phyloP scores from a whole-genome alignment of 2,888 invertebrate genomes.

The Scelioninae gen. 1 region DNA sequence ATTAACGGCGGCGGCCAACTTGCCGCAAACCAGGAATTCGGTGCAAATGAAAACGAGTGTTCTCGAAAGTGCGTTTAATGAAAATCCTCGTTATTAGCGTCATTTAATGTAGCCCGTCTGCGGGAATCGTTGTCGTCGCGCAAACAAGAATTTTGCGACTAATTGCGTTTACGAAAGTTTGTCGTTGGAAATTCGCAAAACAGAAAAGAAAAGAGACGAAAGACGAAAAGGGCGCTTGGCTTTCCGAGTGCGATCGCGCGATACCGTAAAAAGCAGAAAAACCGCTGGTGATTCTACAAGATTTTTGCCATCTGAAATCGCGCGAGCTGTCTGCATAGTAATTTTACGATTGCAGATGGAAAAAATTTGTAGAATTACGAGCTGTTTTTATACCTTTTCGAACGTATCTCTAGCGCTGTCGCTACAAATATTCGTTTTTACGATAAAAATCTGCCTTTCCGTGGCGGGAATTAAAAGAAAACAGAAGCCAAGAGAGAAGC shows the following conservation, averaged over 20 bases:
- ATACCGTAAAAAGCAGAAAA: slow-evolving; percentile 44
- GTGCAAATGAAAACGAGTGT: slow-evolving; percentile 46
- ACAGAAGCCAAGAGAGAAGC: neutral
- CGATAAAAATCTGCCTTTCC: slow-evolving; percentile 6
- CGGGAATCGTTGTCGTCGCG: slow-evolving; percentile 10
- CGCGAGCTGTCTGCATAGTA: slow-evolving; percentile 49
- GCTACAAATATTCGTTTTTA: slow-evolving; percentile 29
- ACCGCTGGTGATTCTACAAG: slow-evolving; percentile 15
- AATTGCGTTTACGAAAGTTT: slow-evolving; percentile 37
- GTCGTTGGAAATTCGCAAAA: slow-evolving; percentile 32
- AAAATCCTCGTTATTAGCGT: slow-evolving; percentile 42
- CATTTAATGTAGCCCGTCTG: slow-evolving; percentile 23
- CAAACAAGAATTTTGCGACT: slow-evolving; percentile 28
- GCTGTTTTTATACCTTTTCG: slow-evolving; percentile 38
- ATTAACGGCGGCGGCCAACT: slow-evolving; percentile 20
- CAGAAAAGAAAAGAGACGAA: slow-evolving; percentile 4
- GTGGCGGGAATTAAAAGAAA: neutral
- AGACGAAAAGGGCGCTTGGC: slow-evolving; percentile 26
- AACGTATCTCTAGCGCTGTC: slow-evolving; percentile 3
- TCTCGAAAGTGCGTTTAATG: slow-evolving; percentile 47
- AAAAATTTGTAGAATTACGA: slow-evolving; percentile 47
- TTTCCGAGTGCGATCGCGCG: slow-evolving; percentile 22
- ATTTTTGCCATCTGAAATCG: slow-evolving; percentile 45
- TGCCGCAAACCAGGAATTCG: slow-evolving; percentile 7
- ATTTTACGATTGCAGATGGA: slow-evolving; percentile 52